phyloP scores from a whole-genome alignment of 2,113 vertebrate genomes.

The Hystrix cristata region DNA sequence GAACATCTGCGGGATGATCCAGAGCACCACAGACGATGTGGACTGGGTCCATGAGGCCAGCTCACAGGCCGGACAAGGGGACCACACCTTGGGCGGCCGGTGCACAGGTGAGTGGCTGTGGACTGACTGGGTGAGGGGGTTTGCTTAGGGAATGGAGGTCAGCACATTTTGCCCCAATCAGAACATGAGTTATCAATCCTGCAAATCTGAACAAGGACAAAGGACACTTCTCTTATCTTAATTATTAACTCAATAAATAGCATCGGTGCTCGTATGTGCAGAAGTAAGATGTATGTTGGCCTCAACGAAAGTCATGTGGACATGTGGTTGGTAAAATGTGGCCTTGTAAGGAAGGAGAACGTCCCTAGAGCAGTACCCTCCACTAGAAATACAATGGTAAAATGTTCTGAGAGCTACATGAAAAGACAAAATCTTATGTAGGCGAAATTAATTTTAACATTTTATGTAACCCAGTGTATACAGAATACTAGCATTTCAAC shows the following conservation, averaged over 20 bases:
- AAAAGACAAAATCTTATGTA: background rate
- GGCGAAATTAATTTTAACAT: background rate
- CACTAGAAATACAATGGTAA: background rate
- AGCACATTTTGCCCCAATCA: background rate
- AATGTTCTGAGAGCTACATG: background rate
- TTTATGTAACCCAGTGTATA: background rate
- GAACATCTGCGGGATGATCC: constrained; percentile 96
- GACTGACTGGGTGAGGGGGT: background rate
- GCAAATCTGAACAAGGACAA: constrained; percentile 65
- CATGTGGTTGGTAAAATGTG: background rate
- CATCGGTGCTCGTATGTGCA: background rate
- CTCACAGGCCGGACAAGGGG: constrained; percentile 74
- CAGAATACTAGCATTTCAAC: constrained; percentile 36
- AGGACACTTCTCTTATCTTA: constrained; percentile 47
- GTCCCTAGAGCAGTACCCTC: background rate
- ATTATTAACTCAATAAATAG: constrained; percentile 52
- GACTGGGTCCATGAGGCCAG: constrained; percentile 91
- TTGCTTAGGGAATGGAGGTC: background rate
- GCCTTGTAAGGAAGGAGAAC: background rate
- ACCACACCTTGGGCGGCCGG: constrained; percentile 91
- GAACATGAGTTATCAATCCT: background rate
- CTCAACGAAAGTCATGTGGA: background rate
- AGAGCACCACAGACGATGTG: constrained; percentile 88
- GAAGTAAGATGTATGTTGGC: background rate
- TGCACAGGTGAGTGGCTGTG: constrained; percentile 89